Conservation (phyloP, 2,888 invertebrate genomes). For the Gonocerus acuteangulatus region DNA sequence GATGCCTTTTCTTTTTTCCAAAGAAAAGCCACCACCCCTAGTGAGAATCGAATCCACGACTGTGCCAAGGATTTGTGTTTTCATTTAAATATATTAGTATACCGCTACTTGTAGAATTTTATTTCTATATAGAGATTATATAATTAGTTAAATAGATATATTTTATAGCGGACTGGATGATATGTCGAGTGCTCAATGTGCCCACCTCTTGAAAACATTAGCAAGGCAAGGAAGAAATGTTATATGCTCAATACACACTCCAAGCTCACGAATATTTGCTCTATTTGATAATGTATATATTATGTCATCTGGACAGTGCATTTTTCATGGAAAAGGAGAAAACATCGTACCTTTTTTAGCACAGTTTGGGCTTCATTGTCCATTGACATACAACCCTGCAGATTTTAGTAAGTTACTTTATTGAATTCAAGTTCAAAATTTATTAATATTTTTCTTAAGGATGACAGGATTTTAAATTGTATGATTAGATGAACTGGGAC, state of each 20-base stretch:
- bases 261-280: constrained; percentile 83
- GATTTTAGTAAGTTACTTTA: constrained; percentile 72
- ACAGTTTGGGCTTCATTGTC: constrained; percentile 72
- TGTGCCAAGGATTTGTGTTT: too few species aligned
- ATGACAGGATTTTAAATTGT: too few species aligned
- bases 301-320: constrained; percentile 79
- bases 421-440: not conserved
- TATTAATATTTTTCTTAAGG: too few species aligned
- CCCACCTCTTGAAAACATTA: constrained; percentile 70
- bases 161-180: constrained; percentile 78
- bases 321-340: constrained; percentile 72
- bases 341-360: constrained; percentile 76
- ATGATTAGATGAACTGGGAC: too few species aligned
- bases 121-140: too few species aligned
- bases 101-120: too few species aligned
- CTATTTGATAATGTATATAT: constrained; percentile 88
- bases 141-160: too few species aligned
- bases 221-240: constrained; percentile 83
- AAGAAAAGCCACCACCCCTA: too few species aligned
- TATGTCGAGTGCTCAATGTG: constrained; percentile 79
- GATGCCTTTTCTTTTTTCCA: too few species aligned
- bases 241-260: constrained; percentile 93
- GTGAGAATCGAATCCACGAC: too few species aligned
- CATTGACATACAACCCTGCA: constrained; percentile 88
- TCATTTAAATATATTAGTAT: too few species aligned